Base-by-base conservation (phyloP, 2,113 vertebrate genomes). In the Rhizomys pruinosus region DNA sequence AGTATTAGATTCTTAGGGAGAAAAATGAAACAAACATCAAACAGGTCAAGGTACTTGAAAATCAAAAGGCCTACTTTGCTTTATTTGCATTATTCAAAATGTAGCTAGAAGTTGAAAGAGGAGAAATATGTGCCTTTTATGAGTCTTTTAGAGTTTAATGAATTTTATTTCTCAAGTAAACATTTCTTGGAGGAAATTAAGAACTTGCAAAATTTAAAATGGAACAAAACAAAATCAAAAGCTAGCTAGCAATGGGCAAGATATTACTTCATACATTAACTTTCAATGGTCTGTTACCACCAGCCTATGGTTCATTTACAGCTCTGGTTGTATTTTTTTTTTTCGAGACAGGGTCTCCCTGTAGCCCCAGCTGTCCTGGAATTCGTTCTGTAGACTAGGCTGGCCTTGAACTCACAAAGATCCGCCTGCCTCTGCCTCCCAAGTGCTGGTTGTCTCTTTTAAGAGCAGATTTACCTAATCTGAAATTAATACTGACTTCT, bases 111-210 rank as follows among this genome's bases (percentile, higher is more conserved):
- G 77, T 96, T 93, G 73, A 77, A 68, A 76, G 25, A 34, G 5
- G 92, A 84, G 63, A 71, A 79, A 94, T 13, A 89, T 8, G 25
- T 92, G 76, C 92, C 90, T 93, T 91, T 96, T 95, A 94, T 88
- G 42, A 93, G 57, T 89, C 4, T 20, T 88, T 90, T 89, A 89
- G 61, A 66, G 25, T 72, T 91, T 84, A 93, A 84, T 92, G 84
- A 89, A 59, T 94, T 96, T 92, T 74, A 94, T 89, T 93, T 94
- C 52, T 84, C 88, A 95, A 94, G 44, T 91, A 96, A 95, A 94
- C 32, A 8, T 91, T 97, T 94, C 84, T 84, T 76, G 63, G 76
- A 89, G 20, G 52, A 90, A 96, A 91, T 92, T 96, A 93, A 93
- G 64, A 79, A 91, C 59, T 90, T 86, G 63, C 1, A 88, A 68